Evolutionary conservation across 2,113 vertebrate species (phyloP).

Genomic region (Falcunculus frontatus): DNA sequence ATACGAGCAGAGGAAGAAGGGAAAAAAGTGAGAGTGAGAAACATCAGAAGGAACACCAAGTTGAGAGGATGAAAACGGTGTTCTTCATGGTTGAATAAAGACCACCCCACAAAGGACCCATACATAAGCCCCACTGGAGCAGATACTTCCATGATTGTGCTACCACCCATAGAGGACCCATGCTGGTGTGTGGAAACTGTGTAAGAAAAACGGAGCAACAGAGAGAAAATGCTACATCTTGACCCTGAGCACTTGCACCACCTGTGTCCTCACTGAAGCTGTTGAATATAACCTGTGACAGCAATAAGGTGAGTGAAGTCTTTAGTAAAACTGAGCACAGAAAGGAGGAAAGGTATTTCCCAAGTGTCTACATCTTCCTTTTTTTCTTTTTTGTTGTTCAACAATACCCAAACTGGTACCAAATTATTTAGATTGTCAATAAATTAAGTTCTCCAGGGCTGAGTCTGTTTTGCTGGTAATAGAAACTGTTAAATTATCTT

Average conservation of each 20-base stretch:
- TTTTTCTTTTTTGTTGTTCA: background rate
- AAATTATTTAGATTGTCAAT: background rate
- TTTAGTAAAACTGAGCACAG: background rate
- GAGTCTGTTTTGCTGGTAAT: background rate
- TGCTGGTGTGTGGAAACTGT: background rate
- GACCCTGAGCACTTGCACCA: background rate
- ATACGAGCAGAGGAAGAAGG: background rate
- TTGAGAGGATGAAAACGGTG: background rate
- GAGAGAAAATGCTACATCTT: fast-evolving
- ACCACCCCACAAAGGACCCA: background rate
- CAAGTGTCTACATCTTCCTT: background rate
- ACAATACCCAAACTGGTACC: background rate
- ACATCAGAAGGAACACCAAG: background rate
- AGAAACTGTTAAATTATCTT: background rate
- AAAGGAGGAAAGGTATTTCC: background rate
- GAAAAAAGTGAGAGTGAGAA: background rate
- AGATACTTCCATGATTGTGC: background rate
- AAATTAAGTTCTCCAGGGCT: background rate
- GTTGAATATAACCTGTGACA: background rate
- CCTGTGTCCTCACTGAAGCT: background rate
- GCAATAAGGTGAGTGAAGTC: background rate
- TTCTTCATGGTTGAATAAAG: fast-evolving
- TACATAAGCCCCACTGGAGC: background rate
- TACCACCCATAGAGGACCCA: background rate
- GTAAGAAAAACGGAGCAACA: background rate